phyloP scores from a whole-genome alignment of 2,113 vertebrate genomes.

The Ptyas mucosa region DNA sequence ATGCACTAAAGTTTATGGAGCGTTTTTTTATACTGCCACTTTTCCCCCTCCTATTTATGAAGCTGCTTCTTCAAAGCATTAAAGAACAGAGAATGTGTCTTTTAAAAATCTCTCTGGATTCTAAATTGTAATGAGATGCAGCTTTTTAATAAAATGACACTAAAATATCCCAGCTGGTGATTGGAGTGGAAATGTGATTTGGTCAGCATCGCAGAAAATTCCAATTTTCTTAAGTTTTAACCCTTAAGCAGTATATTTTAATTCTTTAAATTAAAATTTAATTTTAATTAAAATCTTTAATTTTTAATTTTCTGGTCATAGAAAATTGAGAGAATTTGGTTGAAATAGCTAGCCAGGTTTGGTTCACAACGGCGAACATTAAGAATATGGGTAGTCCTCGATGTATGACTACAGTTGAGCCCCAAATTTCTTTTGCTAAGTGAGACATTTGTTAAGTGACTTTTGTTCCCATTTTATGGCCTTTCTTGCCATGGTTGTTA shows the following conservation, averaged over 20 bases:
- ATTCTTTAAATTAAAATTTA: no score
- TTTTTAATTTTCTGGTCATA: neutral
- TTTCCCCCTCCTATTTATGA: neutral
- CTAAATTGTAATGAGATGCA: neutral
- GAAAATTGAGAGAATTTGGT: neutral
- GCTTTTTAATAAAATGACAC: neutral
- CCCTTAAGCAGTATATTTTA: no score
- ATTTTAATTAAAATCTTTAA: neutral
- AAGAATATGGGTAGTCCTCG: neutral
- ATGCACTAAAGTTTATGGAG: neutral
- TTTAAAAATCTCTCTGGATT: neutral
- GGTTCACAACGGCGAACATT: neutral
- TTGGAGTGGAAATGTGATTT: neutral
- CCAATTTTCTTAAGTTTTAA: no score
- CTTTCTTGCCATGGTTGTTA: no score
- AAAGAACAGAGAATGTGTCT: neutral
- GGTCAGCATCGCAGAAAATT: neutral
- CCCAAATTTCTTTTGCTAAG: no score
- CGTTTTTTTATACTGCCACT: neutral
- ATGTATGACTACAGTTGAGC: no score
- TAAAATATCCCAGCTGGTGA: neutral
- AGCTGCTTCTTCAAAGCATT: neutral
- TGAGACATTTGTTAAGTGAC: no score
- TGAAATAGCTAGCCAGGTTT: neutral
- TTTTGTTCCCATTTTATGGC: no score